phyloP scores from a whole-genome alignment of 2,113 vertebrate species.

The Phycodurus eques region DNA sequence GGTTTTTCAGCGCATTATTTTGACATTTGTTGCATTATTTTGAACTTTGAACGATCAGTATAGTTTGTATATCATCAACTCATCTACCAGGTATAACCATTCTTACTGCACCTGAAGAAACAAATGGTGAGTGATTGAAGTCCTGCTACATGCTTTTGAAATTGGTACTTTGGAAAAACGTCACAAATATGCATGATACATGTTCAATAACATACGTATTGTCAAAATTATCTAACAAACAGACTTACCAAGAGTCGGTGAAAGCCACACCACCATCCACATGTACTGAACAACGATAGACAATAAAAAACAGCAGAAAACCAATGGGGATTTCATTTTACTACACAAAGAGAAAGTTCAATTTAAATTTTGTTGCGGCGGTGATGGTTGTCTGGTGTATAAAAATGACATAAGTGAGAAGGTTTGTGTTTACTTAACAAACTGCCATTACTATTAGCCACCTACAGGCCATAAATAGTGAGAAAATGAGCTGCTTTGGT shows the following conservation, averaged over 20 bases:
- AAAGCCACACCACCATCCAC: not conserved
- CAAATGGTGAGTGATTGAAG: too few species aligned
- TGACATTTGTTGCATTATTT: too few species aligned
- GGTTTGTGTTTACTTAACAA: not conserved
- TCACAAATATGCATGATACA: too few species aligned
- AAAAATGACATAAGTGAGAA: not conserved
- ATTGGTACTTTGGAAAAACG: too few species aligned
- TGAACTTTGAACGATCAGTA: too few species aligned
- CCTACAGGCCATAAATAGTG: too few species aligned
- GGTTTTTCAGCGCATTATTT: too few species aligned
- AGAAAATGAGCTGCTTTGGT: not conserved
- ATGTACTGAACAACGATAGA: not conserved
- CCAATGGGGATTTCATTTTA: not conserved
- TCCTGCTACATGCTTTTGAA: too few species aligned
- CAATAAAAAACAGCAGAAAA: not conserved
- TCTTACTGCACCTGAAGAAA: too few species aligned
- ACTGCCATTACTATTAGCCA: not conserved
- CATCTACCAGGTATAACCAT: too few species aligned
- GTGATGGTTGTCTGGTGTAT: not conserved
- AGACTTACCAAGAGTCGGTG: not conserved
- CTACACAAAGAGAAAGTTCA: not conserved
- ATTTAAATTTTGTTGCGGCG: not conserved
- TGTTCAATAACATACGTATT: too few species aligned
- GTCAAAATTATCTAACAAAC: not conserved
- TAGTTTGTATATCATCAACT: too few species aligned